Evolutionary conservation across 2,113 vertebrate genomes (phyloP), one percentile per base, ranked within the genome.

Genomic region (Collichthys lucidus): DNA sequence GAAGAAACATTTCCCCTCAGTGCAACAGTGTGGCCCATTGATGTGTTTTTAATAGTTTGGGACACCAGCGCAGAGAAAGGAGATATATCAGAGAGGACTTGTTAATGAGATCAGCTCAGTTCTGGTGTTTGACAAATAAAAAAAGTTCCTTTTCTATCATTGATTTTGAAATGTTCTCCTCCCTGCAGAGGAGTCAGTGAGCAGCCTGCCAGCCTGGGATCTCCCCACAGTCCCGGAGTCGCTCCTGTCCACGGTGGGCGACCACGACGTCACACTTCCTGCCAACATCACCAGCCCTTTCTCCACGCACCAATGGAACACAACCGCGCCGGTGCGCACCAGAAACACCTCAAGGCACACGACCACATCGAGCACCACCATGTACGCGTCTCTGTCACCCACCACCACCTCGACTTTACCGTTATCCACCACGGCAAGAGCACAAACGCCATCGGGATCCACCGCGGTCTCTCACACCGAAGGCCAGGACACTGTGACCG

Each of bases 221-320:
- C 91, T 94, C 19, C 94, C 94, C 52, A 95, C 95, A 0, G 87
- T 94, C 42, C 92, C 93, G 0, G 93, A 91, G 57, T 92, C 93
- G 0, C 91, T 92, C 19, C 77, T 94, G 64, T 89, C 90, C 69
- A 93, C 91, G 0, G 80, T 84, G 76, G 93, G 90, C 6, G 92
- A 94, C 83, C 91, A 90, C 3, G 94, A 95, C 35, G 15, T 91
- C 73, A 90, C 94, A 2, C 91, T 87, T 29, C 85, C 91, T 8
- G 88, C 85, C 56, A 92, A 94, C 11, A 67, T 93, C 88, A 94
- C 93, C 83, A 92, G 92, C 89, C 94, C 95, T 17, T 91, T 94
- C 85, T 92, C 93, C 74, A 92, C 94, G 35, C 77, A 88, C 74
- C 88, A 90, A 9, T 93, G 91, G 86, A 95, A 94, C 84, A 84